phyloP scores from a whole-genome alignment of 2,113 vertebrate genomes.

The Poeciliopsis prolifica region DNA sequence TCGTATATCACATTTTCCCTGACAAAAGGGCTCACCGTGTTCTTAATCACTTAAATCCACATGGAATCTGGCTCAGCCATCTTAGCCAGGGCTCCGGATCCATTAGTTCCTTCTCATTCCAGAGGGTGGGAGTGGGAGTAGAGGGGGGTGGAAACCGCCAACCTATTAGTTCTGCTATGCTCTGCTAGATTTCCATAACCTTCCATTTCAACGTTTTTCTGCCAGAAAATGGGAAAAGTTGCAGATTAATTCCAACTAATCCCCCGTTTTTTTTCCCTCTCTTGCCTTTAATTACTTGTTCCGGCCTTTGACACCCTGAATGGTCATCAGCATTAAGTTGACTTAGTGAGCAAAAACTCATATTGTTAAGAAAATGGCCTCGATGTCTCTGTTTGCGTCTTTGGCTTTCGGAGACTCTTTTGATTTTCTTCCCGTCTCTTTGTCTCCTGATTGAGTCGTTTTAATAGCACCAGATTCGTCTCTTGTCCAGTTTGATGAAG shows the following conservation, averaged over 20 bases:
- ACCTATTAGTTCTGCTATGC: conserved; percentile 72
- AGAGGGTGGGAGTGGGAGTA: conserved; percentile 8
- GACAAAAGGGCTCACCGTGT: conserved; percentile 55
- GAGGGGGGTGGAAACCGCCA: conserved; percentile 40
- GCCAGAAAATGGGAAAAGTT: conserved; percentile 70
- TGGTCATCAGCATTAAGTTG: conserved; percentile 59
- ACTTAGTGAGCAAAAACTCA: conserved; percentile 34
- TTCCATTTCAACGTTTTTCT: conserved; percentile 65
- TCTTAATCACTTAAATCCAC: conserved; percentile 73
- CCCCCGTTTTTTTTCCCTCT: conserved; percentile 58
- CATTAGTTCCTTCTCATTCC: conserved; percentile 72
- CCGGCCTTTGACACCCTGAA: conserved; percentile 60
- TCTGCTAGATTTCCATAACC: conserved; percentile 68
- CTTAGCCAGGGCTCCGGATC: conserved; percentile 57
- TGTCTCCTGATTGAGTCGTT: conserved; percentile 29
- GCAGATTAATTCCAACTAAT: conserved; percentile 74
- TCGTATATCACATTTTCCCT: conserved; percentile 56
- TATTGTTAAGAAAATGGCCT: conserved; percentile 30
- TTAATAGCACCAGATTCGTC: neutral
- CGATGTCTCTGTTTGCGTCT: conserved; percentile 27
- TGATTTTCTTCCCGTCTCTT: conserved; percentile 37
- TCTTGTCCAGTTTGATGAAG: conserved; percentile 43
- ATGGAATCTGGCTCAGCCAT: conserved; percentile 71
- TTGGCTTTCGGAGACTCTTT: neutral
- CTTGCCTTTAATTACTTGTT: conserved; percentile 74